Evolutionary conservation across 2,113 vertebrate species (phyloP).

Genomic region (Danionella cerebrum): DNA sequence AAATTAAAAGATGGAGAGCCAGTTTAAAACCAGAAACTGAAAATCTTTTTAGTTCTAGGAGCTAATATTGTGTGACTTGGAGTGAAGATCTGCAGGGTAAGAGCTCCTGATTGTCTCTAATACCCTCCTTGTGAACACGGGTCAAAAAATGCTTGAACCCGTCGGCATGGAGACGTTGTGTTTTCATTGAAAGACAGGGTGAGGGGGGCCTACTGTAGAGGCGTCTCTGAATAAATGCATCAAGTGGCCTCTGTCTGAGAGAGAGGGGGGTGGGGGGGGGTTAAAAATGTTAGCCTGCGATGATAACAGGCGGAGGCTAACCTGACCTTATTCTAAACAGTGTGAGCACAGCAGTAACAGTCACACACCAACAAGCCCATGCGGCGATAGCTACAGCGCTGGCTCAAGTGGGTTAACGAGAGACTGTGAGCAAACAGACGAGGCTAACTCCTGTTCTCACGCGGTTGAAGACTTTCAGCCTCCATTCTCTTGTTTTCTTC

Average conservation of each 20-base stretch:
- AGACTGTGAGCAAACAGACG: neutral
- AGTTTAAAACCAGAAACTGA: neutral
- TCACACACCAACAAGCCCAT: neutral
- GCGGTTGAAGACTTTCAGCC: neutral
- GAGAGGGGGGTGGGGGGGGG: neutral
- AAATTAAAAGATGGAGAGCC: neutral
- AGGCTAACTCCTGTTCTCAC: neutral
- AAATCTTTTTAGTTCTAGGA: neutral
- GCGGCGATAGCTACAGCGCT: neutral
- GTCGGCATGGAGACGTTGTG: slow-evolving; percentile 61
- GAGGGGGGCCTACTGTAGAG: slow-evolving; percentile 28
- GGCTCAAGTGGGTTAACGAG: neutral
- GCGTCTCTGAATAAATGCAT: slow-evolving; percentile 50
- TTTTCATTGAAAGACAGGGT: slow-evolving; percentile 44
- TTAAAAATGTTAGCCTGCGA: slow-evolving; percentile 1
- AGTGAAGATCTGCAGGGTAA: slow-evolving; percentile 3
- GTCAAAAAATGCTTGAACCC: slow-evolving; percentile 57
- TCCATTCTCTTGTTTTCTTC: neutral
- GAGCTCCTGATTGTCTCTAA: slow-evolving; percentile 4
- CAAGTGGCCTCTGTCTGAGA: slow-evolving; percentile 12
- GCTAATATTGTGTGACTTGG: neutral
- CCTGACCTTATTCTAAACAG: slow-evolving; percentile 27
- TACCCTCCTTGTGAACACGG: slow-evolving; percentile 25
- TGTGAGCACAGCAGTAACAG: slow-evolving; percentile 1
- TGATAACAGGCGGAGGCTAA: neutral